Conservation (phyloP, 2,797 vertebrate species). For the Neosalanx taihuensis region DNA sequence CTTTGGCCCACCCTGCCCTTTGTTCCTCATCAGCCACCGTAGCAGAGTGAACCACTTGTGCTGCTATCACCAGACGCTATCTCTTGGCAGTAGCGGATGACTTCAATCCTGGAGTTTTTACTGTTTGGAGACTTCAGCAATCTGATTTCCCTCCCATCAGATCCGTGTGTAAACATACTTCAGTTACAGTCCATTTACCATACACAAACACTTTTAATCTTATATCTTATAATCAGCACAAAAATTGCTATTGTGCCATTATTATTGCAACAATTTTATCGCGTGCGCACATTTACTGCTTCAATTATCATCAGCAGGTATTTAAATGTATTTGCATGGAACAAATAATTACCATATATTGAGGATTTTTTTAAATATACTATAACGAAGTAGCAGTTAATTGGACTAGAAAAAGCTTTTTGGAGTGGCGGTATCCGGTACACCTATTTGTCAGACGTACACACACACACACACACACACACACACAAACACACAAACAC, state of each 20-base stretch:
- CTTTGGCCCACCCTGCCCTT: constrained; percentile 34
- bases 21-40: constrained; percentile 49
- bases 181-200: constrained; percentile 73
- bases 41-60: constrained; percentile 59
- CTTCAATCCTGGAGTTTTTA: constrained; percentile 67
- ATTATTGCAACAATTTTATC: constrained; percentile 67
- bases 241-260: constrained; percentile 68
- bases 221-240: constrained; percentile 59
- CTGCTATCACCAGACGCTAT: constrained; percentile 71
- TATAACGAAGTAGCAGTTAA: neutral
- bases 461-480: constrained; percentile 14
- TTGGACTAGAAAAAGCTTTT: neutral
- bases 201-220: constrained; percentile 66
- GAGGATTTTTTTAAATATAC: constrained; percentile 4
- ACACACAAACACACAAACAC: neutral
- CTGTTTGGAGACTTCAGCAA: constrained; percentile 69
- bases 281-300: constrained; percentile 34
- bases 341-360: constrained; percentile 39
- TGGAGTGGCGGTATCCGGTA: neutral
- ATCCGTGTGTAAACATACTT: constrained; percentile 63
- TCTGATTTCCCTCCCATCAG: constrained; percentile 72
- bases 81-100: constrained; percentile 69
- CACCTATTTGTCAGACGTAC: neutral
- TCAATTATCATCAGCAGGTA: constrained; percentile 55
- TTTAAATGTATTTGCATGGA: constrained; percentile 41